A percentile compares a stretch with the other conserved stretches of the same genome.
phyloP scores from a whole-genome alignment of 1,140 invertebrate species.

The Zaprionus africanus region DNA sequence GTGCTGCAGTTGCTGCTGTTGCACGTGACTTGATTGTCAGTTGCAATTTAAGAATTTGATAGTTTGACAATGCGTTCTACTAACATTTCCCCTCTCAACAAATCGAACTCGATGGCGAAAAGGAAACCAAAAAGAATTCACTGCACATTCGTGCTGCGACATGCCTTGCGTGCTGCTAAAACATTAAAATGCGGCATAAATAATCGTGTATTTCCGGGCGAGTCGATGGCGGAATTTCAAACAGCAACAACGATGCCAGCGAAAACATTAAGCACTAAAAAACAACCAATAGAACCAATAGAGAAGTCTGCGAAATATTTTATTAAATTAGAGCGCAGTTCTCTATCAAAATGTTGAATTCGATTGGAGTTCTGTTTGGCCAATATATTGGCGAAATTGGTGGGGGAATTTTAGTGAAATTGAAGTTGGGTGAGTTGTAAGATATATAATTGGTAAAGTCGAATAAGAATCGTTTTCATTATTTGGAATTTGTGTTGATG shows the following conservation, averaged over 20 bases:
- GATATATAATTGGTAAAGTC: no score
- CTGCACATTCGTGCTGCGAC: conserved; percentile 6
- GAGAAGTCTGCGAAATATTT: not conserved
- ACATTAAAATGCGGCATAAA: conserved; percentile 70
- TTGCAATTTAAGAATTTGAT: conserved; percentile 83
- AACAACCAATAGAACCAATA: not conserved
- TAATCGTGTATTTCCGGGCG: conserved; percentile 44
- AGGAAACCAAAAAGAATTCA: conserved; percentile 20
- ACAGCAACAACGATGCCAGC: conserved; percentile 15
- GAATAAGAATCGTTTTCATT: no score
- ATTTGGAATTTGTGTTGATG: no score
- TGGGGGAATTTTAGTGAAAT: not conserved
- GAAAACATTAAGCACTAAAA: not conserved
- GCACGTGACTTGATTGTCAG: conserved; percentile 82
- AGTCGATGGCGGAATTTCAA: conserved; percentile 47
- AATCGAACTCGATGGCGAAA: not conserved
- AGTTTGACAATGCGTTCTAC: conserved; percentile 77
- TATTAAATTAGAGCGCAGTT: not conserved
- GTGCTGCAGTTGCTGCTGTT: conserved; percentile 38
- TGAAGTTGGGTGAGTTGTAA: no score
- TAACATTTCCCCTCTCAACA: conserved; percentile 15
- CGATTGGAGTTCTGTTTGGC: not conserved
- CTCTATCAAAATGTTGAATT: not conserved
- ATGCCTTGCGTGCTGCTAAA: conserved; percentile 39
- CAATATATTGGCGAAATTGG: not conserved